phyloP scores from a whole-genome alignment of 2,797 vertebrate genomes.

The Craterocephalus amniculus region DNA sequence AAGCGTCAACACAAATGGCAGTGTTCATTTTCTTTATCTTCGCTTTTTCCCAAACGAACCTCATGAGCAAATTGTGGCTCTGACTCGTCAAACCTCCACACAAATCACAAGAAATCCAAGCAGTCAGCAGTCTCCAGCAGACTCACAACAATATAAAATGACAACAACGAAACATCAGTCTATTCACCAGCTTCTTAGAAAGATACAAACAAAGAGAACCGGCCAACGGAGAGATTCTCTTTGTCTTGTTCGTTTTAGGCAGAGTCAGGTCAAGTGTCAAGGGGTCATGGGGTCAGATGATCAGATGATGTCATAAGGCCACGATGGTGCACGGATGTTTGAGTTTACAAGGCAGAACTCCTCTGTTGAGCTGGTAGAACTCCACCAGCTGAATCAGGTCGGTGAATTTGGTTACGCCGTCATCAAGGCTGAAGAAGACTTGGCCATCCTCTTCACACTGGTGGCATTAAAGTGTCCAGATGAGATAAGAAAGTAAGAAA shows the following conservation, averaged over 20 bases:
- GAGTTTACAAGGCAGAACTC: constrained; percentile 97
- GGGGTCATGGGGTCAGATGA: constrained; percentile 80
- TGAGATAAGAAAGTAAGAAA: constrained; percentile 1
- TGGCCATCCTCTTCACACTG: constrained; percentile 97
- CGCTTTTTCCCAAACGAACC: constrained; percentile 36
- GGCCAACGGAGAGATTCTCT: constrained; percentile 38
- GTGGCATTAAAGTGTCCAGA: constrained; percentile 53
- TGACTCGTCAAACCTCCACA: constrained; percentile 52
- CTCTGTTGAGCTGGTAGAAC: constrained; percentile 99
- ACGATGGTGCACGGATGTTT: constrained; percentile 97
- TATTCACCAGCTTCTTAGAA: constrained; percentile 77
- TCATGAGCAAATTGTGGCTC: constrained; percentile 39
- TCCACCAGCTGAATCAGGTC: constrained; percentile 99
- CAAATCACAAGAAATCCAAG: constrained; percentile 50
- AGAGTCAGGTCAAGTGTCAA: constrained; percentile 75
- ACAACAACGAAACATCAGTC: constrained; percentile 64
- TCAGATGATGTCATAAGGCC: constrained; percentile 93
- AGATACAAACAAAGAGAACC: constrained; percentile 55
- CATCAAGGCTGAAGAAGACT: constrained; percentile 96
- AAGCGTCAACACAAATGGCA: constrained; percentile 65
- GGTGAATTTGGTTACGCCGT: constrained; percentile 97
- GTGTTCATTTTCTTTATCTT: constrained; percentile 60
- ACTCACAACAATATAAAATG: constrained; percentile 55
- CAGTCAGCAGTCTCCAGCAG: constrained; percentile 63
- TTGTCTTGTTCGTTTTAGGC: constrained; percentile 70